Base-by-base conservation (phyloP, 2,888 invertebrate genomes). In the Polydrusus tereticollis region DNA sequence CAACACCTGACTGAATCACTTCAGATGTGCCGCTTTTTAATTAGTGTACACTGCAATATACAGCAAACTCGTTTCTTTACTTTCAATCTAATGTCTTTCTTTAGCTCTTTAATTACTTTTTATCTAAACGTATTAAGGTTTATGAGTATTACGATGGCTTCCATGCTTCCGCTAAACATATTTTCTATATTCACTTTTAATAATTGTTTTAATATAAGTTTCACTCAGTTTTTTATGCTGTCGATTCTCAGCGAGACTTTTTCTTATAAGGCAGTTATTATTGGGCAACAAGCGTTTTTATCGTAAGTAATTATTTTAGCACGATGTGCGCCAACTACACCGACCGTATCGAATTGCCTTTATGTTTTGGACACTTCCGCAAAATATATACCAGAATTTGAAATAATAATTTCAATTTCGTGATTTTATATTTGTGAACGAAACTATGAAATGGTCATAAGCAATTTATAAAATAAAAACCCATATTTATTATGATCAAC, bases 291-390 rank as follows among this genome's bases (percentile, higher is more conserved):
- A 8, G 23, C 52, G 52, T 55, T 55, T 55, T 55, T 55, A 18
- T 55, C 29, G 14, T 55, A 16, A 14, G 52, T 18, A 55, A 55
- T 55, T 55, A 55, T 29, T 55, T 55, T 29, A 29, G 29, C 29
- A 55, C 52, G 29, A 55, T 55, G 52, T 55, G 29, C 26, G 7
- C 52, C 18, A 55, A 55, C 23, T 8, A 16, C n/a, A n/a, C n/a
- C n/a, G n/a, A n/a, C n/a, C 52, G 52, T 55, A 18, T 55, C 52
- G 29, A 55, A 55, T 55, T 55, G 52, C 29, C 29, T 55, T 55
- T 55, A 14, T 16, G 29, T 12, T 55, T 55, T 55, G 29, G 52
- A 55, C 52, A 55, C 52, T 55, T 55, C 52, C 52, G 52, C 52
- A 55, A 55, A 55, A 29, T 55, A n/a, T 18, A 26, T 16, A 16